A percentile compares a stretch with the other conserved stretches of the same genome.
These are phyloP conservation scores for Propithecus deckenii DNA, from an alignment of 2,797 vertebrate genomes.

Conservation along the genomic window DNA sequence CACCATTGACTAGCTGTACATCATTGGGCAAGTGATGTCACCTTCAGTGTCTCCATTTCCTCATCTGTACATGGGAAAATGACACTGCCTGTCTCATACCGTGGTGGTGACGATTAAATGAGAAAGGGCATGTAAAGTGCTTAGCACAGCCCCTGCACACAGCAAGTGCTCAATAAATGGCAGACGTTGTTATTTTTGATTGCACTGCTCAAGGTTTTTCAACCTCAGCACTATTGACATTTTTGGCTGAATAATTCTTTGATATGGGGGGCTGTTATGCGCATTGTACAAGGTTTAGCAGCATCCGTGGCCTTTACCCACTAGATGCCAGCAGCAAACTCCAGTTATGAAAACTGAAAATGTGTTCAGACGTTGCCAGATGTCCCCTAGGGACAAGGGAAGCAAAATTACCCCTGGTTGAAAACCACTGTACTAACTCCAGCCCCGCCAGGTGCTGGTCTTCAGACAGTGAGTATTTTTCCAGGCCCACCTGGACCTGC, in stretches of 20 bases:
- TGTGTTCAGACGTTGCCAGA: background rate
- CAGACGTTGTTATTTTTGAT: background rate
- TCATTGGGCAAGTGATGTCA: background rate
- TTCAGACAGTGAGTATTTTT: background rate
- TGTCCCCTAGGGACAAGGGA: background rate
- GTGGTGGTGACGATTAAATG: background rate
- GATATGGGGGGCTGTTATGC: background rate
- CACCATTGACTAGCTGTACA: background rate
- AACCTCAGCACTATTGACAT: background rate
- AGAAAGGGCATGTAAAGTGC: background rate
- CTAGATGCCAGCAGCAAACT: background rate
- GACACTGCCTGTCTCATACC: background rate
- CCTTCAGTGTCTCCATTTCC: background rate
- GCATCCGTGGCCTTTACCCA: background rate
- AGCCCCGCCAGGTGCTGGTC: fast-evolving
- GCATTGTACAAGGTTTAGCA: background rate
- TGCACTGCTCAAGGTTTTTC: background rate
- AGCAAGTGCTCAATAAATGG: background rate
- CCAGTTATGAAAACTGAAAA: background rate
- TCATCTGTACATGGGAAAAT: background rate
- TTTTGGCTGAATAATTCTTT: background rate
- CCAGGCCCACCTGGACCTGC: background rate
- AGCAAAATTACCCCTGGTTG: background rate
- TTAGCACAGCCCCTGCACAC: background rate
- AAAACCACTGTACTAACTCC: background rate